Conservation (phyloP, 2,888 invertebrate species). For the Didymodactylos carnosus region DNA sequence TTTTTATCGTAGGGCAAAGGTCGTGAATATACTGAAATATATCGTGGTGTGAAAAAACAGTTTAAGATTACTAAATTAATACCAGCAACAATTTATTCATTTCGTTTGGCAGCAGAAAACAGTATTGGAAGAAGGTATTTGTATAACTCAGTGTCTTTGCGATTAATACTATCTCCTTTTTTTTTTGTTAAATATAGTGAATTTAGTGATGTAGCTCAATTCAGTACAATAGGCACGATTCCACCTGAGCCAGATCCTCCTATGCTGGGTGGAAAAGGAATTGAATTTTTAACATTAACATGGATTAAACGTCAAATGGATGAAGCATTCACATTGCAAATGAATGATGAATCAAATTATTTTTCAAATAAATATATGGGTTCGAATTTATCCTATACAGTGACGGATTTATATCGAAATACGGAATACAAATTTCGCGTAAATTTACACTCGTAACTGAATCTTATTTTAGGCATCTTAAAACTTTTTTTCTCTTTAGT, state of each 20-base stretch:
- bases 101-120: slow-evolving; percentile 63
- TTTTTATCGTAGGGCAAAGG: not conserved
- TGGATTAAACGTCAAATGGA: slow-evolving; percentile 58
- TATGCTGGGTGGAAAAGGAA: slow-evolving; percentile 44
- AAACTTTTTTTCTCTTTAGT: slow-evolving; percentile 33
- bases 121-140: slow-evolving; percentile 48
- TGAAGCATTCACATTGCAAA: slow-evolving; percentile 60
- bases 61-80: slow-evolving; percentile 54
- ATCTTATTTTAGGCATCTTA: not conserved
- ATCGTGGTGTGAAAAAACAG: slow-evolving; percentile 52
- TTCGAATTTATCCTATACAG: slow-evolving; percentile 47
- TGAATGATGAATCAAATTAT: slow-evolving; percentile 54
- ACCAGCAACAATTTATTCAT: slow-evolving; percentile 57
- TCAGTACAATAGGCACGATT: slow-evolving; percentile 55
- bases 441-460: slow-evolving; percentile 16
- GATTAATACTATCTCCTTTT: not conserved
- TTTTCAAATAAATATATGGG: slow-evolving; percentile 61
- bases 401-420: slow-evolving; percentile 50
- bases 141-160: no score
- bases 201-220: slow-evolving; percentile 29
- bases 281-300: slow-evolving; percentile 47
- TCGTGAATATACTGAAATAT: slow-evolving; percentile 48
- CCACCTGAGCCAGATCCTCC: slow-evolving; percentile 61
- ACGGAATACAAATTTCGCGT: slow-evolving; percentile 56
- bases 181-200: slow-evolving; percentile 22